Evolutionary conservation across 1,140 invertebrate species (phyloP).

Genomic region (Theocolax elegans): DNA sequence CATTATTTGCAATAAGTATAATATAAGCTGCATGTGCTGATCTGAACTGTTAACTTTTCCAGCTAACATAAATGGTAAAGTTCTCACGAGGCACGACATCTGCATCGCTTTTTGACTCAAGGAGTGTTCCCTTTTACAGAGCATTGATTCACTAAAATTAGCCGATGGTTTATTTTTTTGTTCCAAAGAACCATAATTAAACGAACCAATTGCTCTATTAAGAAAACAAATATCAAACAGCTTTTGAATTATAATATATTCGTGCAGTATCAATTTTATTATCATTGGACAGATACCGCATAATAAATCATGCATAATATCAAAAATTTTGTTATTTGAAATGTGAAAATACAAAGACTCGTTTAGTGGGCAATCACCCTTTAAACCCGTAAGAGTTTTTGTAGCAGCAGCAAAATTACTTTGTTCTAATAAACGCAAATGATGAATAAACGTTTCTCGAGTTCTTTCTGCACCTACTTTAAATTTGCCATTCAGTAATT

Average conservation of each 20-base stretch:
- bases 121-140: slow-evolving; percentile 31
- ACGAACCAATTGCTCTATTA: slow-evolving; percentile 43
- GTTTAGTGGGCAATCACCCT: not conserved
- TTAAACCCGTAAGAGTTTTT: not conserved
- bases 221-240: slow-evolving; percentile 37
- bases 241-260: slow-evolving; percentile 27
- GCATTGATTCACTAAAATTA: slow-evolving; percentile 47
- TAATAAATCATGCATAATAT: slow-evolving; percentile 3
- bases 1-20: not conserved
- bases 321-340: not conserved
- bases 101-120: not conserved
- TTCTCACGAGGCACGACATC: not conserved
- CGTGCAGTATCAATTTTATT: not conserved
- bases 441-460: too few species aligned
- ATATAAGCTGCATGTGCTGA: not conserved
- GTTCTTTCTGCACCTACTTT: too few species aligned
- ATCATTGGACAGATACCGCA: not conserved
- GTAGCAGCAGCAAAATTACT: not conserved
- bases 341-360: not conserved
- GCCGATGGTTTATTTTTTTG: slow-evolving; percentile 48
- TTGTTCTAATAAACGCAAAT: too few species aligned
- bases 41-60: not conserved
- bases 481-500: too few species aligned
- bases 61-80: not conserved
- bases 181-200: slow-evolving; percentile 46